These are phyloP conservation scores for Ormyrus nitidulus DNA, from an alignment of 2,888 invertebrate species.

Conservation along the genomic window DNA sequence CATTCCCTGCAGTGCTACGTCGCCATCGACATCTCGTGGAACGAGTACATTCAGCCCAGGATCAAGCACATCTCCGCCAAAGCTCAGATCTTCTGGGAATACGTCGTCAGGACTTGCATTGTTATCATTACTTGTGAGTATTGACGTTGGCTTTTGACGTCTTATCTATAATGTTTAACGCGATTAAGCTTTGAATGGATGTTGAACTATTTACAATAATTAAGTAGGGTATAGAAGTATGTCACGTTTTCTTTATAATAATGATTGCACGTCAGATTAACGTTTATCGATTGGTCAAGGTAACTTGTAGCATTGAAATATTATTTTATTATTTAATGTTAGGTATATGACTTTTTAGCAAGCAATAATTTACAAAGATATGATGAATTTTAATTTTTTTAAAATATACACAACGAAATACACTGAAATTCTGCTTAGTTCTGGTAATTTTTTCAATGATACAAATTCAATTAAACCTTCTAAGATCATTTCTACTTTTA, in stretches of 20 bases:
- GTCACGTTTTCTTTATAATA: no score
- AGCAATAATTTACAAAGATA: no score
- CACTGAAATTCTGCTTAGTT: no score
- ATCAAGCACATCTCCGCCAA: conserved; percentile 80
- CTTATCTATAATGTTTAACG: background rate
- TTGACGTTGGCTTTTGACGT: background rate
- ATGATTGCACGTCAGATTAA: no score
- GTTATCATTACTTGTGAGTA: conserved; percentile 92
- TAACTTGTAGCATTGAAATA: no score
- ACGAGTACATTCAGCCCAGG: conserved; percentile 81
- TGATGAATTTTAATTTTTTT: no score
- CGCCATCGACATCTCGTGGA: conserved; percentile 95
- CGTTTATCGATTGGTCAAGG: no score
- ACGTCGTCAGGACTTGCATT: conserved; percentile 84
- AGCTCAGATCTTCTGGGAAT: conserved; percentile 82
- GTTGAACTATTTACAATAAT: background rate
- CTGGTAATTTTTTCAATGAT: no score
- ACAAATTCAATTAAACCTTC: background rate
- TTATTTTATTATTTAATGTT: no score
- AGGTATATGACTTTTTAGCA: no score
- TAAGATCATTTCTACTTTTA: conserved; percentile 11
- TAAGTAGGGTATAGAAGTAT: no score
- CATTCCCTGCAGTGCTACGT: conserved; percentile 97
- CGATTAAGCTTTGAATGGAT: background rate
- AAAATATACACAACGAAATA: no score